Evolutionary conservation across 2,797 vertebrate genomes (phyloP), one percentile per base, ranked within the genome.

Genomic region (Leptodactylus fallax): DNA sequence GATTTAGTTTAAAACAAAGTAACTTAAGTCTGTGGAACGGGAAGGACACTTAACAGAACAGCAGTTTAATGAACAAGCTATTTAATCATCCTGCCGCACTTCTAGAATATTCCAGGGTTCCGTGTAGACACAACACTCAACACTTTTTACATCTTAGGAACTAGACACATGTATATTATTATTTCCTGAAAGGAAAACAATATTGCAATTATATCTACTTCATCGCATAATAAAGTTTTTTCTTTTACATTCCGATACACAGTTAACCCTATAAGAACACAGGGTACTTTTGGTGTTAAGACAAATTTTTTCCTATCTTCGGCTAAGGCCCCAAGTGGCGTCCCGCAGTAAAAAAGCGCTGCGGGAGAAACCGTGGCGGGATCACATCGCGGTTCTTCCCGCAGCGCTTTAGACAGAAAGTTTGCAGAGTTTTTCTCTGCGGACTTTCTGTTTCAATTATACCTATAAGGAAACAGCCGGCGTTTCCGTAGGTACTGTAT

Each of bases 1-100:
- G 83, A 85, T 88, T 88, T 85, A 65, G 56, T 55, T 85, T 85
- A 85, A 88, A 85, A 85, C 71, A 85, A 88, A 74, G 67, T 85
- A 85, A 85, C 69, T 76, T 81, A 81, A 85, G 58, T 36, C 69
- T 47, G 8, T 58, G 27, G 69, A 85, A 81, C 36, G 47, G 77
- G 60, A 88, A 85, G 83, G 80, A 85, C 79, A 81, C 79, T 88
- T 82, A 56, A 49, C 72, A 85, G 23, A 72, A 65, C 55, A 72
- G 76, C 19, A 12, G 55, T 23, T 72, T 79, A 55, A 85, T 88
- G 63, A 87, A 87, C 80, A 84, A 84, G 81, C 72, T 84, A 71
- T 74, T 84, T 88, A 60, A 88, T 79, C 81, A 79, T 17, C 63
- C 63, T 84, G 36, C 27, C 27, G 10, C 47, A 56, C 53, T 71